Evolutionary conservation across 2,888 invertebrate genomes (phyloP).

Genomic region (Apotomis capreana): DNA sequence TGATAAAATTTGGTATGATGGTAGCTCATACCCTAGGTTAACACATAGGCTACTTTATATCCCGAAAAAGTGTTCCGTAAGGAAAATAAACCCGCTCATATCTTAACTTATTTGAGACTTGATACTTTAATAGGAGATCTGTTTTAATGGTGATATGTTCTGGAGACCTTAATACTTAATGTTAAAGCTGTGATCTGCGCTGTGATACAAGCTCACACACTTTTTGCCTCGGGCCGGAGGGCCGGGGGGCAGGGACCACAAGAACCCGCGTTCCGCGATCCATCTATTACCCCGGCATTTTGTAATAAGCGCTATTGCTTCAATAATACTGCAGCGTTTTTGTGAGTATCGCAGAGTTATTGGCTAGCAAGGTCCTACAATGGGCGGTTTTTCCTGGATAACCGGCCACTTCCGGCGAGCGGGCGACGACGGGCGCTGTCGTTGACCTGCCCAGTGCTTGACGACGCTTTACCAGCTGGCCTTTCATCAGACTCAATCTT

Average conservation of each 20-base stretch:
- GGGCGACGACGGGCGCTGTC: neutral
- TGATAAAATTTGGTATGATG: too few species aligned
- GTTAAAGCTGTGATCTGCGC: neutral
- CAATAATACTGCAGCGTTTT: constrained; percentile 22
- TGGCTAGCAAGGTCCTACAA: constrained; percentile 21
- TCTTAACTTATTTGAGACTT: too few species aligned
- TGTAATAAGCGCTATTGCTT: constrained; percentile 36
- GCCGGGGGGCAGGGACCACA: neutral
- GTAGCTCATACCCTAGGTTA: too few species aligned
- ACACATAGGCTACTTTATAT: too few species aligned
- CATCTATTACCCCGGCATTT: constrained; percentile 21
- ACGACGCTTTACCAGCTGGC: neutral
- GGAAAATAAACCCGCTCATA: too few species aligned
- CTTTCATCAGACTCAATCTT: neutral
- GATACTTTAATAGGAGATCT: too few species aligned
- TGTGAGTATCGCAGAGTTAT: constrained; percentile 26
- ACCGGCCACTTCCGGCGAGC: constrained; percentile 32
- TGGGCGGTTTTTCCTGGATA: constrained; percentile 31
- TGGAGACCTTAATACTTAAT: too few species aligned
- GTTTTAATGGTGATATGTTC: too few species aligned
- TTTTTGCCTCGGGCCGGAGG: neutral
- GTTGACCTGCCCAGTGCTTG: neutral
- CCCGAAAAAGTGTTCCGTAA: too few species aligned
- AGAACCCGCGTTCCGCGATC: constrained; percentile 16
- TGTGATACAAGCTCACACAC: neutral